phyloP scores from a whole-genome alignment of 1,140 invertebrate genomes.

The Bombyx mori region DNA sequence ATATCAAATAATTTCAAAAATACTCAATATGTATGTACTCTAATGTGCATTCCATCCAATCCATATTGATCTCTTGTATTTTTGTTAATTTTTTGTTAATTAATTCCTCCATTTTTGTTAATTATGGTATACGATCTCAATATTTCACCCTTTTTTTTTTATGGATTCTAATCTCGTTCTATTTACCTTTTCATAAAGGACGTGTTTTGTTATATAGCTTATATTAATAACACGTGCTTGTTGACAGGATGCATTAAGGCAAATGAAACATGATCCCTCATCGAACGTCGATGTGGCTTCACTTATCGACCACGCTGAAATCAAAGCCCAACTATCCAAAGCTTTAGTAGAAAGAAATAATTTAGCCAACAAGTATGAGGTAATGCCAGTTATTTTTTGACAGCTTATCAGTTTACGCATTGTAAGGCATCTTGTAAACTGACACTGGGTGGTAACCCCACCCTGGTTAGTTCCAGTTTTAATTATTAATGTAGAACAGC shows the following conservation, averaged over 20 bases:
- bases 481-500: no score
- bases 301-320: constrained; percentile 57
- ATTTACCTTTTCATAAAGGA: constrained; percentile 2
- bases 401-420: background rate
- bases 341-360: constrained; percentile 47
- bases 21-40: no score
- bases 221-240: background rate
- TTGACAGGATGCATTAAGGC: constrained; percentile 52
- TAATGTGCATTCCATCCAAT: no score
- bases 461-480: no score
- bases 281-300: constrained; percentile 41
- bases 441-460: no score
- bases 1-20: no score
- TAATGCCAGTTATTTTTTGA: constrained; percentile 16
- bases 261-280: constrained; percentile 37
- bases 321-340: constrained; percentile 56
- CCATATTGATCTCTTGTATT: no score
- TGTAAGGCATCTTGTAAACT: no score
- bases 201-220: background rate
- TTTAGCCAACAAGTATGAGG: constrained; percentile 52
- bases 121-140: no score
- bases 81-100: no score
- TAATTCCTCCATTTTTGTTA: no score
- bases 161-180: background rate
- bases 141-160: no score